Evolutionary conservation across 2,797 vertebrate species (phyloP), one percentile per base, ranked within the genome.

Genomic region (Podarcis lilfordi): DNA sequence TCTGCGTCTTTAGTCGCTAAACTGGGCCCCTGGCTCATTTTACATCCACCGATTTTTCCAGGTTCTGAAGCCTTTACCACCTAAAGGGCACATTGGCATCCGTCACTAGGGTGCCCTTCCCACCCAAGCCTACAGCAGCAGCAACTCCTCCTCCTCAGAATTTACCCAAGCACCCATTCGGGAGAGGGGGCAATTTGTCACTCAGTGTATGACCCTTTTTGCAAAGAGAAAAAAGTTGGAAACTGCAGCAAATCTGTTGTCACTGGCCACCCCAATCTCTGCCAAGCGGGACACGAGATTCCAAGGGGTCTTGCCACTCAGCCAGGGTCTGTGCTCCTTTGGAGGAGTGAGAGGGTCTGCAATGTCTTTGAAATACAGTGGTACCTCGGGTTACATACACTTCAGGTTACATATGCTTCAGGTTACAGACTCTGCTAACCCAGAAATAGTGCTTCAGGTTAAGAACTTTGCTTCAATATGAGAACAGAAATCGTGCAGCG

Each of bases 1-100:
- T 95, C 96, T 93, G 95, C 95, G 93, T 95, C 94, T 96, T 93
- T 95, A 95, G 94, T 95, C 89, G 88, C 94, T 96, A 94, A 90
- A 92, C 94, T 94, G 87, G 86, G 92, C 88, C 89, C 91, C 91
- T 85, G 91, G 89, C 92, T 96, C 89, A 0, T 95, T 95, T 95
- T 95, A 95, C 92, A 94, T 93, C 91, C 89, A 93, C 86, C 91
- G 90, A 93, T 94, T 94, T 96, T 94, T 95, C 95, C 92, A 91
- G 90, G 1, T 89, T 86, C 82, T 82, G 74, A 87, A 87, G 92
- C 91, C 89, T 88, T 80, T 55, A 82, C 77, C 89, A 61, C 74
- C 90, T 90, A 88, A 91, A 93, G 89, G 93, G 87, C 82, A 91
- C 50, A n/a, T 0, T 90, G 90, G 92, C 80, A 5, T 80, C 66